These are phyloP conservation scores for Pagrus major DNA, from an alignment of 2,113 vertebrate species.

Conservation along the genomic window DNA sequence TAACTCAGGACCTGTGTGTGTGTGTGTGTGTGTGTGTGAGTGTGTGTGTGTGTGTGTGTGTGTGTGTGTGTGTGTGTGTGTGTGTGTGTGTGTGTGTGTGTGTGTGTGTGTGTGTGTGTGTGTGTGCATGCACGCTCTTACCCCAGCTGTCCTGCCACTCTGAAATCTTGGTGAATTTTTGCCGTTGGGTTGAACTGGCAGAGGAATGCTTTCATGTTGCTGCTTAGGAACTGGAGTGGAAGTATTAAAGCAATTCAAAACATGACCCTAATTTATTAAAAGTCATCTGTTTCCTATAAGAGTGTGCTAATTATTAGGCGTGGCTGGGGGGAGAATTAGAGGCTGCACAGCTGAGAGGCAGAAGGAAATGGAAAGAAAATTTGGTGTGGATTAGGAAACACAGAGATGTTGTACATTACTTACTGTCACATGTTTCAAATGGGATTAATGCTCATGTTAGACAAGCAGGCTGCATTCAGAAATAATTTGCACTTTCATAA, in stretches of 20 bases:
- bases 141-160: constrained; percentile 68
- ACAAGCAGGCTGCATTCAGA: constrained; percentile 46
- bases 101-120: too few relatives aligned
- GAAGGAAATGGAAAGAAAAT: constrained; percentile 38
- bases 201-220: constrained; percentile 77
- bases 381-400: constrained; percentile 65
- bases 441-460: constrained; percentile 40
- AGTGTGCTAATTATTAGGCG: constrained; percentile 76
- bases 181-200: constrained; percentile 47
- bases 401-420: constrained; percentile 55
- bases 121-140: too few relatives aligned
- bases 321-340: constrained; percentile 48
- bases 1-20: constrained; percentile 43
- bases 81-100: too few relatives aligned
- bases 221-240: constrained; percentile 61
- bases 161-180: constrained; percentile 59
- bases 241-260: constrained; percentile 75
- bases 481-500: constrained; percentile 71
- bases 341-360: constrained; percentile 46
- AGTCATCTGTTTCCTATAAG: constrained; percentile 81
- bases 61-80: too few relatives aligned
- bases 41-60: constrained; percentile 49
- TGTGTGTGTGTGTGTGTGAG: constrained; percentile 46
- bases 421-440: constrained; percentile 59
- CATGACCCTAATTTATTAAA: constrained; percentile 79